These are phyloP conservation scores for Philopotamus ludificatus DNA, from an alignment of 1,140 invertebrate species.

Conservation along the genomic window DNA sequence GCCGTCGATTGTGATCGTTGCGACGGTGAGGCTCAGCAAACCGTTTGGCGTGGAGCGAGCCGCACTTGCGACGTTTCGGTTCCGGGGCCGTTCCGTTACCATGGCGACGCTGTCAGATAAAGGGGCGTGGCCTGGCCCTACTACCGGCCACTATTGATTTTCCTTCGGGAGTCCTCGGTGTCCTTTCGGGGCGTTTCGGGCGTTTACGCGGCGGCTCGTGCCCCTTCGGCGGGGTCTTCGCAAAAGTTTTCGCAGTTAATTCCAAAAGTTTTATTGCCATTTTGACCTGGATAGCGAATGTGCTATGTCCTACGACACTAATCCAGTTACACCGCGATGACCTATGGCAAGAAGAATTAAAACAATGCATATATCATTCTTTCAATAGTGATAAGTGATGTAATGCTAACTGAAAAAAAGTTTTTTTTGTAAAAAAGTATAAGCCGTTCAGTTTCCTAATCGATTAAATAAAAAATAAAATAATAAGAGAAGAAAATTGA, in stretches of 20 bases:
- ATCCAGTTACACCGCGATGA: too few relatives aligned
- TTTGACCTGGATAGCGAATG: neutral
- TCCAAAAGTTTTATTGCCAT: neutral
- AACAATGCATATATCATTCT: too few relatives aligned
- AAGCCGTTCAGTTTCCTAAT: too few relatives aligned
- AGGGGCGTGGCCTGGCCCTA: slow-evolving; percentile 2
- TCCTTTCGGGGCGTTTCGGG: neutral
- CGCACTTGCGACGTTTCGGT: neutral
- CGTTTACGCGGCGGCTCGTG: neutral
- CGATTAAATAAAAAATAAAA: too few relatives aligned
- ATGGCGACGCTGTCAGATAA: slow-evolving; percentile 18
- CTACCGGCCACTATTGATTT: slow-evolving; percentile 15
- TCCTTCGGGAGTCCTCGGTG: slow-evolving; percentile 2
- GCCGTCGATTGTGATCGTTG: neutral
- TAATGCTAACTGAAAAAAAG: too few relatives aligned
- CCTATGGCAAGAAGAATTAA: too few relatives aligned
- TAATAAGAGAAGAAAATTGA: too few relatives aligned
- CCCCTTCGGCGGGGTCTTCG: slow-evolving; percentile 6
- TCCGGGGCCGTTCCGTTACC: slow-evolving; percentile 2
- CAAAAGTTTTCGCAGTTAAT: slow-evolving; percentile 2
- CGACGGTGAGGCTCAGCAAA: neutral
- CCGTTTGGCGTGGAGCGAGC: neutral
- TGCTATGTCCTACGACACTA: too few relatives aligned
- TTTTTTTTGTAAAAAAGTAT: too few relatives aligned
- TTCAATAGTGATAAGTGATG: too few relatives aligned